Base-by-base conservation (phyloP, 2,797 vertebrate species). In the Ispidina picta region DNA sequence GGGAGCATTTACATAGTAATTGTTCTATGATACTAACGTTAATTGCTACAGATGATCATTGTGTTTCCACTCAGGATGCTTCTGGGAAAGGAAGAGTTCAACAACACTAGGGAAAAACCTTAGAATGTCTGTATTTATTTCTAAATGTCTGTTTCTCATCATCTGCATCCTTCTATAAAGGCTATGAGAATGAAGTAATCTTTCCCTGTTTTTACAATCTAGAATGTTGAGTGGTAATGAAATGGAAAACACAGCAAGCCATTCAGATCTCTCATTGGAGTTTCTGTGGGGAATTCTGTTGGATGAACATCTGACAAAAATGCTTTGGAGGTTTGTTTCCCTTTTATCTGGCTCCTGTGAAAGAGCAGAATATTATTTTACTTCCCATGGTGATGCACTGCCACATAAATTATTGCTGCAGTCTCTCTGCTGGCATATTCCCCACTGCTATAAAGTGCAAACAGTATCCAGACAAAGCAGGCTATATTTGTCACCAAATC, bases 341-440 rank as follows among this genome's bases (percentile, higher is more conserved):
- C 75, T 85, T 86, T 81, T 68, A 62, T 85, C 69, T 83, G 65
- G 11, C 62, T 92, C n/a, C 52, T 14, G 29, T 58, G 66, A 55
- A 90, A 87, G 69, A 89, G 56, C 79, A 85, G 62, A 87, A 33
- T 74, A 71, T 74, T 64, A 68, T 83, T 94, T 75, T 77, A 54
- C 66, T 77, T 92, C 55, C 58, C 2, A 0, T 85, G 83, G 76
- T 65, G 82, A 55, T 68, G 69, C 0, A 8, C 33, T 83, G 76
- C 39, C 85, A 83, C 76, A 83, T 94, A 75, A 94, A 84, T 95
- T 91, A 88, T 94, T 91, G 69, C 87, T 78, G 73, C 83, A 66
- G 72, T 35, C 15, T 83, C 43, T 86, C 62, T 89, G 49, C 72
- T 83, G 62, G n/a, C 69, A 46, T 68, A 48, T 74, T 77, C 66